phyloP scores from a whole-genome alignment of 2,797 vertebrate genomes.

The Ctenochaetus hawaiiensis region DNA sequence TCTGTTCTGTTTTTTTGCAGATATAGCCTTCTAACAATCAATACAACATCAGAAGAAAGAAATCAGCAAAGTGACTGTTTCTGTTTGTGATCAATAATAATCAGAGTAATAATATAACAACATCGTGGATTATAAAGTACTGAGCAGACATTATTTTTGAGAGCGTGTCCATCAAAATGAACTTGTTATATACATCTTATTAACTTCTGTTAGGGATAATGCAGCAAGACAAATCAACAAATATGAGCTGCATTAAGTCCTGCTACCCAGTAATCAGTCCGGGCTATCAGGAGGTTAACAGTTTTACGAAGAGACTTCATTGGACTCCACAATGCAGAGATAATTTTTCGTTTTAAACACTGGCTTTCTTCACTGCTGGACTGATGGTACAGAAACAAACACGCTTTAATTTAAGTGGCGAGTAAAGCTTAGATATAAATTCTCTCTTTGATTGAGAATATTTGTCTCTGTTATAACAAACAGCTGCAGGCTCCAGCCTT shows the following conservation, averaged over 20 bases:
- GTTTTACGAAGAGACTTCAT: neutral
- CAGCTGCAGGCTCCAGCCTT: neutral
- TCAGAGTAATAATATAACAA: neutral
- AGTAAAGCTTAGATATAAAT: neutral
- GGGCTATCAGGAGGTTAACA: neutral
- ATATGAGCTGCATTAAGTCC: conserved; percentile 34
- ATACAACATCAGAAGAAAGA: neutral
- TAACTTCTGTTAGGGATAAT: conserved; percentile 13
- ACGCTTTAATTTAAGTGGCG: neutral
- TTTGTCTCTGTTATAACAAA: neutral
- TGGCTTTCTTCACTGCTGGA: neutral
- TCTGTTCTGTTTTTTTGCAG: neutral
- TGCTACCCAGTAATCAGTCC: neutral
- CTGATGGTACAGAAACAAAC: neutral
- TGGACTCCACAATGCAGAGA: neutral
- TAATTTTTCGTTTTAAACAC: neutral
- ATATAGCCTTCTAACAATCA: neutral
- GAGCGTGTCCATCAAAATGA: neutral
- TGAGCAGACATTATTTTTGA: neutral
- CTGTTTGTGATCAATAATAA: neutral
- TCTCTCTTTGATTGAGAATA: neutral
- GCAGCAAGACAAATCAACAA: conserved; percentile 5
- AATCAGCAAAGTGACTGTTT: neutral
- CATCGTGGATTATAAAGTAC: neutral
- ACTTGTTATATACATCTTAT: neutral